Evolutionary conservation across 1,140 invertebrate genomes (phyloP).

Genomic region (Zophobas atratus): DNA sequence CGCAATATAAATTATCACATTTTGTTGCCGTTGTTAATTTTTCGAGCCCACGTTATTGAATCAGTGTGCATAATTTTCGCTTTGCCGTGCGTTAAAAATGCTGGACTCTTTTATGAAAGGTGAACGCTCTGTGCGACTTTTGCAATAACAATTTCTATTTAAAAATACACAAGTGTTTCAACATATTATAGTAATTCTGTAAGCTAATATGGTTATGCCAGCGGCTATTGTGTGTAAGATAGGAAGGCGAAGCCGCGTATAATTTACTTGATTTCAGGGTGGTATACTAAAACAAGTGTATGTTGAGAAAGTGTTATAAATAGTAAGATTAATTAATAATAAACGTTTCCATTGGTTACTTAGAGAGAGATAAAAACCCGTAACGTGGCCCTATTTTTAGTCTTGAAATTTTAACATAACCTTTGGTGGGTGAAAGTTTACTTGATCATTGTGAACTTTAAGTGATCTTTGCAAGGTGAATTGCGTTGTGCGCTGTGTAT

Average conservation of each 20-base stretch:
- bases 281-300: neutral
- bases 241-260: conserved; percentile 3
- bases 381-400: conserved; percentile 22
- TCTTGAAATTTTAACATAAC: conserved; percentile 36
- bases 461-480: conserved; percentile 40
- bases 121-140: conserved; percentile 50
- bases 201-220: conserved; percentile 35
- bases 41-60: neutral
- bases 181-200: conserved; percentile 35
- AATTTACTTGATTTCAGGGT: conserved; percentile 4
- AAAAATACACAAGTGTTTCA: conserved; percentile 48
- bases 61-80: conserved; percentile 17
- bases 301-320: neutral
- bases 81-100: conserved; percentile 42
- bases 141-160: conserved; percentile 56
- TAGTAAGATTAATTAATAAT: neutral
- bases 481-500: conserved; percentile 9
- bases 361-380: neutral
- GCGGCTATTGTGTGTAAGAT: conserved; percentile 7
- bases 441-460: conserved; percentile 47
- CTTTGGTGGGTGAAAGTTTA: conserved; percentile 50
- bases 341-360: neutral
- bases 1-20: conserved; percentile 3
- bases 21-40: neutral
- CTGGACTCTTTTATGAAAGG: conserved; percentile 45